Base-by-base conservation (phyloP, 1,140 invertebrate genomes). In the Drosophila kohkoa region DNA sequence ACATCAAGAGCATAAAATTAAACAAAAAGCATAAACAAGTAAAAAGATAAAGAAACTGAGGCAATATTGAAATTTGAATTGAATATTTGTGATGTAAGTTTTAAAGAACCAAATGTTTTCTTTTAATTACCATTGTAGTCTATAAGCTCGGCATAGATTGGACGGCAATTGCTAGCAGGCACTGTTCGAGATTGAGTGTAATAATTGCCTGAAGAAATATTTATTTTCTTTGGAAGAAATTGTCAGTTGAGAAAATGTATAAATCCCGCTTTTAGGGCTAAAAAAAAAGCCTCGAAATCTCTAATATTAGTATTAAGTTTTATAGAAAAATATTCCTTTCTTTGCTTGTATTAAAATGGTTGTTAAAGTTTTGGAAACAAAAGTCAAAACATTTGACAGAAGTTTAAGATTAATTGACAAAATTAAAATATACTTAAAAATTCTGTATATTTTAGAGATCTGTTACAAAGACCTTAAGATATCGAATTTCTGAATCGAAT, bases 61-160 rank as follows among this genome's bases (percentile, higher is more conserved):
- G 59, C 67, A 75, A 70, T 75, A 80, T 72, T 70, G 48, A 77
- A 66, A 79, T 72, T 80, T 77, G 67, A 85, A 75, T 85, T 83
- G 64, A 79, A 71, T 52, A 78, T 79, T 83, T 80, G 81, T 85
- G 77, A 85, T 85, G 81, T 80, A 83, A 83, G 81, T 72, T 76
- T 65, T 25, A 0, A 67, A 52, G 38, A 52, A 64, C 51, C 16
- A 43, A 38, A 28, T 5, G 10, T 48, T 16, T 59, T 46, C 46
- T n/a, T 43, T 64, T 79, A 71, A 48, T 25, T 35, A 63, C 60
- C 28, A 49, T 25, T 25, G 41, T 38, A 66, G 25, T 64, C 32
- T 28, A 20, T 52, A 51, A 49, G 49, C 7, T 43, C 30, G 30
- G 25, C 7, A 3, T 38, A n/a, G 0, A 3, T 1, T 5, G 1